These are phyloP conservation scores for Macaria liturata DNA, from an alignment of 2,888 invertebrate genomes.

Conservation along the genomic window DNA sequence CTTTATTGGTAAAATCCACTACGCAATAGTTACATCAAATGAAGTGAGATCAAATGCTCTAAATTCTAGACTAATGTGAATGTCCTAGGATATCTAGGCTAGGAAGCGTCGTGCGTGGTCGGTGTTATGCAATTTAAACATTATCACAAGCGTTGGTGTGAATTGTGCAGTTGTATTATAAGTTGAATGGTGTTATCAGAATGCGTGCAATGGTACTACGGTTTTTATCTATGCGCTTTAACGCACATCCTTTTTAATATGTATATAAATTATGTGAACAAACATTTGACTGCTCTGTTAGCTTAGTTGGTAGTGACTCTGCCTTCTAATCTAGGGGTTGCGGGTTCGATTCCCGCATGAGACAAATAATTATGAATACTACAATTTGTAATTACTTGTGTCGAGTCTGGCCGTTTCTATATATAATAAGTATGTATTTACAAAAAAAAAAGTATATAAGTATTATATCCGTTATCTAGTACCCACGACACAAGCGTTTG, in stretches of 20 bases:
- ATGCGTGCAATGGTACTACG: slow-evolving; percentile 12
- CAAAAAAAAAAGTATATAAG: no score
- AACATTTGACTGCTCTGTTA: no score
- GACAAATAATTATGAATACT: no score
- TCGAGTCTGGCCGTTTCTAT: no score
- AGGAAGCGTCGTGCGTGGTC: slow-evolving; percentile 19
- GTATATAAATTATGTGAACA: neutral
- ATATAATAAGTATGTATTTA: no score
- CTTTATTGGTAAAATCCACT: neutral
- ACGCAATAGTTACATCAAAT: neutral
- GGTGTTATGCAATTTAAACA: slow-evolving; percentile 15
- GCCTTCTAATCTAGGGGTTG: no score
- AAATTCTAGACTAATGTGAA: slow-evolving; percentile 7
- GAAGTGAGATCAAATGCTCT: neutral
- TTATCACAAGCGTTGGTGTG: slow-evolving; percentile 19
- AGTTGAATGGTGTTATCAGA: slow-evolving; percentile 15
- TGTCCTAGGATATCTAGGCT: slow-evolving; percentile 17
- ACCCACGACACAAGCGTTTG: no score
- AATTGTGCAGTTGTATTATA: slow-evolving; percentile 23
- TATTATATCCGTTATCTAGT: no score
- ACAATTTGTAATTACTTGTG: no score
- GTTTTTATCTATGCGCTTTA: slow-evolving; percentile 5
- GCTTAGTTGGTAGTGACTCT: no score
- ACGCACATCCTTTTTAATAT: slow-evolving; percentile 2
- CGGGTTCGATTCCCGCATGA: no score